Base-by-base conservation (phyloP, 1,140 invertebrate species). In the Drosophila yakuba region DNA sequence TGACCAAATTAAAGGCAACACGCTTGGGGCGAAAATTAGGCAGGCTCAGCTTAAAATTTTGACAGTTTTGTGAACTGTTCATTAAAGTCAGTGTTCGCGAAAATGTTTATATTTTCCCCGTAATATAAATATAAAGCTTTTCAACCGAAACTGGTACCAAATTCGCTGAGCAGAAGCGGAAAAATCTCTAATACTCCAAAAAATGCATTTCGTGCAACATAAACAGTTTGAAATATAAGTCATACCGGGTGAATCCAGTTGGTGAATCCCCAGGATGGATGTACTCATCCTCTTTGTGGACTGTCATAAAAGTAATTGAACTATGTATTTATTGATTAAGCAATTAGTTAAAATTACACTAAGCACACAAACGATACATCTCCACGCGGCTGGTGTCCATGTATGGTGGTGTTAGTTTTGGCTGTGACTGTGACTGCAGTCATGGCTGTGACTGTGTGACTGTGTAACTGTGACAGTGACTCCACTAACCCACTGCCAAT, bases 321-420 rank as follows among this genome's bases (percentile, higher is more conserved):
- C 58, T 73, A 60, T 56, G 55, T 76, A 41, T 60, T 67, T 86
- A 86, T 86, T 88, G 83, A 86, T 86, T 86, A 88, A 82, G 71
- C 82, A 88, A 88, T 86, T 86, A 86, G 75, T 68, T 72, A 51
- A 66, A 78, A 78, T 88, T 85, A 86, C 82, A 86, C 78, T 45
- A 52, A 54, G 48, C 55, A 60, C 50, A 85, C 59, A 80, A 36
- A 20, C 71, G 67, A 80, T 60, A 75, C 72, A 75, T 59, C 59
- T 50, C 52, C 3, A 8, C 28, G 54, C 43, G 54, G 62, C 20
- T 38, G 15, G 20, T 45, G 60, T 12, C 28, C 44, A 35, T 7
- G 45, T 43, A 38, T 20, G 23, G 47, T 39, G 15, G 47, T 43
- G 48, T 62, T 54, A 43, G 41, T 17, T 28, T 15, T 32, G 60